These are phyloP conservation scores for Ceuthmochares aereus DNA, from an alignment of 2,113 vertebrate species.

Conservation along the genomic window DNA sequence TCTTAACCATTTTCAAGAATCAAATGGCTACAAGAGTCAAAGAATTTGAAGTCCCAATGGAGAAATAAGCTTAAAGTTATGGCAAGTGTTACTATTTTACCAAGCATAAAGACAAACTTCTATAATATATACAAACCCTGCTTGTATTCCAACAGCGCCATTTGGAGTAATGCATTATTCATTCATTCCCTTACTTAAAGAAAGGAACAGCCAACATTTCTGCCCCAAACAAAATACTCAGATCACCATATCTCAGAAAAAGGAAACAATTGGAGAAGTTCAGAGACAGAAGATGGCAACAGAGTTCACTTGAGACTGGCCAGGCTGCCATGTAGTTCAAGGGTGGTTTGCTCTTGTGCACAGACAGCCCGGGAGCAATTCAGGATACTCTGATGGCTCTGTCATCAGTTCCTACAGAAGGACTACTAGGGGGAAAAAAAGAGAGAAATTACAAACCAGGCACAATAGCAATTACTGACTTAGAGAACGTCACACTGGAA, in stretches of 20 bases:
- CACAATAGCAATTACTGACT: not conserved
- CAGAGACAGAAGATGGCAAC: not conserved
- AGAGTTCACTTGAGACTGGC: not conserved
- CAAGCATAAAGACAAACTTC: not conserved
- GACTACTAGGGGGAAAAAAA: not conserved
- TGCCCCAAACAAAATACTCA: not conserved
- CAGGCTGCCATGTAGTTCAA: not conserved
- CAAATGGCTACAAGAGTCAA: not conserved
- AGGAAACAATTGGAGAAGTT: not conserved
- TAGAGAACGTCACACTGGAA: not conserved
- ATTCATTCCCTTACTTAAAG: not conserved
- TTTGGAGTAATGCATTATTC: not conserved
- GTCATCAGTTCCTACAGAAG: not conserved
- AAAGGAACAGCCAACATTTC: not conserved
- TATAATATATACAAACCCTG: not conserved
- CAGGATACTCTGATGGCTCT: not conserved
- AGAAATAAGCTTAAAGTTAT: not conserved
- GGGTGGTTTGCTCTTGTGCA: not conserved
- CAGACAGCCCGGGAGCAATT: not conserved
- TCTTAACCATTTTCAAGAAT: not conserved
- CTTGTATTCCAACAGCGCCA: not conserved
- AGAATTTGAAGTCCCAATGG: not conserved
- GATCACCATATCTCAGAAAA: not conserved
- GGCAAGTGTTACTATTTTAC: not conserved
- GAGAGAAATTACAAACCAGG: not conserved